A percentile compares a stretch with the other conserved stretches of the same genome.
Conservation (phyloP, 2,888 invertebrate genomes). For the Napeogenes inachia region DNA sequence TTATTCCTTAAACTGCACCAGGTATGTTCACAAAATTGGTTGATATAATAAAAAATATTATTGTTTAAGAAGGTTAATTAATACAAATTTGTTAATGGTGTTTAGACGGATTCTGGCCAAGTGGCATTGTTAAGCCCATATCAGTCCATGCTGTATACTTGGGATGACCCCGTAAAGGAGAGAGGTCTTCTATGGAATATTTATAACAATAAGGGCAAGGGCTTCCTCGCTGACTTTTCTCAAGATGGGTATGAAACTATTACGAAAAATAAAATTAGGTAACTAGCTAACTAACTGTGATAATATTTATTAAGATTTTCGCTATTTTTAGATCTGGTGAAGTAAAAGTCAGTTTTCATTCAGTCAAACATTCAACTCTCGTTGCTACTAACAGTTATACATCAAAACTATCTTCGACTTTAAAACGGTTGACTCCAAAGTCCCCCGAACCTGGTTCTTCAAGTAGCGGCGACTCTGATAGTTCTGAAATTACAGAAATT, state of each 20-base stretch:
- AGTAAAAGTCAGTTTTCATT: constrained; percentile 84
- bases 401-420: constrained; percentile 74
- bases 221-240: constrained; percentile 83
- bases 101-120: constrained; percentile 58
- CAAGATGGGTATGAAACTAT: constrained; percentile 78
- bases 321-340: constrained; percentile 75
- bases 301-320: neutral
- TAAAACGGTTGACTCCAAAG: constrained; percentile 72
- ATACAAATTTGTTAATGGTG: neutral
- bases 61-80: no score
- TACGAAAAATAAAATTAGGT: neutral
- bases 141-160: constrained; percentile 87
- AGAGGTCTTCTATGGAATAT: constrained; percentile 88
- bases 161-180: constrained; percentile 89
- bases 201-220: constrained; percentile 86
- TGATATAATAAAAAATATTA: neutral
- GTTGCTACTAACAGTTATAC: constrained; percentile 69
- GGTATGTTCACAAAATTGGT: constrained; percentile 34
- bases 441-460: constrained; percentile 75
- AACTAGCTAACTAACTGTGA: neutral
- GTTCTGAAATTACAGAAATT: constrained; percentile 63
- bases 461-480: constrained; percentile 79
- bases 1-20: constrained; percentile 89
- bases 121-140: constrained; percentile 86
- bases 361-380: constrained; percentile 77